Evolutionary conservation across 35 echinoderm and acorn worm genomes (phyloP).

Genomic region (Ophiothrix spiculata): DNA sequence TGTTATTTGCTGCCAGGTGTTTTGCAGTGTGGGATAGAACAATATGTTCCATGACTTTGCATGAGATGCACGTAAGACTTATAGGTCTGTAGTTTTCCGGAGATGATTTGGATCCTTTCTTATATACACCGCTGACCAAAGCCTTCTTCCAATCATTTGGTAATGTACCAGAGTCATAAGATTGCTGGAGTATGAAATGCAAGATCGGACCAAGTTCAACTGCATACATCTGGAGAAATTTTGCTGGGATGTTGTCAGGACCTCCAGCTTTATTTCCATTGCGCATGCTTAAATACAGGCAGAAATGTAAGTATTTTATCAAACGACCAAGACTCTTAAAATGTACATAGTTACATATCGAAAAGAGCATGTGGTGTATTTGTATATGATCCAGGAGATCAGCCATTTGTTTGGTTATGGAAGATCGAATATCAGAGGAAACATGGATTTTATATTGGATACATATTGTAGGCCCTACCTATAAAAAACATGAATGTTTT

Average conservation of each 20-base stretch:
- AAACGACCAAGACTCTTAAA: too few species aligned
- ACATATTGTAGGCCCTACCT: too few species aligned
- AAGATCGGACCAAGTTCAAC: constrained; percentile 11
- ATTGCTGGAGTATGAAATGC: constrained; percentile 11
- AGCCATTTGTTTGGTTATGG: too few species aligned
- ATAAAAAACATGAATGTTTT: too few species aligned
- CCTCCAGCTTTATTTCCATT: constrained; percentile 15
- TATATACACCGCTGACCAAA: neutral
- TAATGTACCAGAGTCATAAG: neutral
- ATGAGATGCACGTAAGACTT: constrained; percentile 17
- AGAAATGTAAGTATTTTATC: too few species aligned
- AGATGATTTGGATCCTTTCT: neutral
- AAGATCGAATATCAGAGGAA: too few species aligned
- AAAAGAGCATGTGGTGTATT: too few species aligned
- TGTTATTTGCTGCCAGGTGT: constrained; percentile 27
- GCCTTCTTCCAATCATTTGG: constrained; percentile 31
- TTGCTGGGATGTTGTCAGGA: constrained; percentile 21
- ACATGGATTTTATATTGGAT: too few species aligned
- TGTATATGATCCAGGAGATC: too few species aligned
- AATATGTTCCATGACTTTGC: constrained; percentile 40
- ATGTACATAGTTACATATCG: too few species aligned
- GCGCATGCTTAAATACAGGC: too few species aligned
- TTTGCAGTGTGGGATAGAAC: constrained; percentile 5
- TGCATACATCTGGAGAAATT: constrained; percentile 19
- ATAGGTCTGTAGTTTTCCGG: constrained; percentile 30